Evolutionary conservation across 1,140 invertebrate genomes (phyloP).

Genomic region (Eulimnadia texana): DNA sequence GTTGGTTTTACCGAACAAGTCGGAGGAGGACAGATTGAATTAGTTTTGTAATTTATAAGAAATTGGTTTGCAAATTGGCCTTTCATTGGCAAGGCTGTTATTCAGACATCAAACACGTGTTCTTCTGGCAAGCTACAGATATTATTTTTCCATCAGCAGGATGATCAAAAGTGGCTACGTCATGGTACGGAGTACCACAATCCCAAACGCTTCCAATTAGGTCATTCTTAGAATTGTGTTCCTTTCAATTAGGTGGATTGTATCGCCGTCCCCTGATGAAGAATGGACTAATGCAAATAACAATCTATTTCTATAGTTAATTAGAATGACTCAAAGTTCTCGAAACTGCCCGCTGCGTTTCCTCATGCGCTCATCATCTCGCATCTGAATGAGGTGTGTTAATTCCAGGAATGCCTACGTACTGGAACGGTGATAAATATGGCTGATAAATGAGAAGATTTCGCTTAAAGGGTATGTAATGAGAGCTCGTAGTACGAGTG

Average conservation of each 20-base stretch:
- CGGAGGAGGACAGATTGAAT: too few species aligned
- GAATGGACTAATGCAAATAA: too few species aligned
- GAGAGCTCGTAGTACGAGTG: background rate
- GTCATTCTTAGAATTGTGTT: background rate
- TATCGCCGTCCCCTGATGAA: background rate
- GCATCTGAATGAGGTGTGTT: too few species aligned
- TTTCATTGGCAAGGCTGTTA: background rate
- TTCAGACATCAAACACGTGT: background rate
- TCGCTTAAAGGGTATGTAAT: too few species aligned
- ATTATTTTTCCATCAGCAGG: background rate
- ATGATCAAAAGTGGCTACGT: background rate
- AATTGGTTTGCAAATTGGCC: background rate
- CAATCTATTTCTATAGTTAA: background rate
- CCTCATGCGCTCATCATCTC: too few species aligned
- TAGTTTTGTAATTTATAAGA: background rate
- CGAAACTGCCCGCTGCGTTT: too few species aligned
- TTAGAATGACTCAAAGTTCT: background rate
- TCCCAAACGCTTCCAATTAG: too few species aligned
- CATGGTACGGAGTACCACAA: background rate
- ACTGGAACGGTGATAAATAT: too few species aligned
- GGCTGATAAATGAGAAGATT: too few species aligned
- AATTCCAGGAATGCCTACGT: too few species aligned
- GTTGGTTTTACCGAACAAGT: too few species aligned
- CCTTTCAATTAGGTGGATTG: background rate
- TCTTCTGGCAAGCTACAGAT: background rate